Evolutionary conservation across 1,140 invertebrate genomes (phyloP).

Genomic region (Lepidotrigona ventralis): DNA sequence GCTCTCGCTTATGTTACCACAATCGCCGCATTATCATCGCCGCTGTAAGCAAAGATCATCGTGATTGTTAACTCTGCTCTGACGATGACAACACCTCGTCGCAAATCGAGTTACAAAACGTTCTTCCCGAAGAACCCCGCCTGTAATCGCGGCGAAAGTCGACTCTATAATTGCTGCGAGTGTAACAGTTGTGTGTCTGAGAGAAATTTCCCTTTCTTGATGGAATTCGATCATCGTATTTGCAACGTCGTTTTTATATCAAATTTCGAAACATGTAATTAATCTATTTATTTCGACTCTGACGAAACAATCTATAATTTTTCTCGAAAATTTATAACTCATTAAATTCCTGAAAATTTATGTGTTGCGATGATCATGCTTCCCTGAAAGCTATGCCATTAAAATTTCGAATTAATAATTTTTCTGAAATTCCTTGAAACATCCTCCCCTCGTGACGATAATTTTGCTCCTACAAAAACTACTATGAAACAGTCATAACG

Average conservation of each 20-base stretch:
- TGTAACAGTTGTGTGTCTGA: neutral
- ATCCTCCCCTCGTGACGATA: neutral
- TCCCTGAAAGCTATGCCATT: no score
- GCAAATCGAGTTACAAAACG: constrained; percentile 32
- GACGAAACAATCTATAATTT: no score
- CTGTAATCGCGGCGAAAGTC: constrained; percentile 30
- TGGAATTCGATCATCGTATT: neutral
- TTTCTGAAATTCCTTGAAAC: neutral
- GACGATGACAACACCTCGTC: constrained; percentile 23
- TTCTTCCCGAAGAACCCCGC: neutral
- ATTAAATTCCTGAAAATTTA: no score
- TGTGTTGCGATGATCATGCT: no score
- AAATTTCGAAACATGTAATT: neutral
- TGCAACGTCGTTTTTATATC: neutral
- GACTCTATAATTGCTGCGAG: neutral
- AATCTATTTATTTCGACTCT: neutral
- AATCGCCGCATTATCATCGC: constrained; percentile 46
- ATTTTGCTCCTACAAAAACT: neutral
- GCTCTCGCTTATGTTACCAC: constrained; percentile 46
- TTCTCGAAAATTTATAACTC: no score
- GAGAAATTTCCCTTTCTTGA: neutral
- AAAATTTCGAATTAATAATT: no score
- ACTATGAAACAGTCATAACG: neutral
- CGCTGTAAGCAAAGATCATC: constrained; percentile 37
- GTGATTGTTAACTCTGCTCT: neutral